A percentile compares a stretch with the other conserved stretches of the same genome.
Evolutionary conservation across 2,888 invertebrate species (phyloP).

Genomic region (Mayetiola destructor): DNA sequence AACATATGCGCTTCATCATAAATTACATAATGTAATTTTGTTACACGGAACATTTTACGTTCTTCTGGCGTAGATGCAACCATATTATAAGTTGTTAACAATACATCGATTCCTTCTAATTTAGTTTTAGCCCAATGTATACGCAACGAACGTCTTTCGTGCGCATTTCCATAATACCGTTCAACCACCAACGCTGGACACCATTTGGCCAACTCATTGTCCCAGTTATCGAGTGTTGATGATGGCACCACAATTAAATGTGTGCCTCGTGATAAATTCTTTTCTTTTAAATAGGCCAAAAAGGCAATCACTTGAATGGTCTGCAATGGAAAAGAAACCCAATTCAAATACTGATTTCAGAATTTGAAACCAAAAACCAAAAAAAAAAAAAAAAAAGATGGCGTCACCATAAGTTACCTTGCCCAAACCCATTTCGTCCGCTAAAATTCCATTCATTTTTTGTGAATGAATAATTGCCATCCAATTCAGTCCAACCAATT

Average conservation of each 20-base stretch:
- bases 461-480: conserved; percentile 75
- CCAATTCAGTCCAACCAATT: conserved; percentile 86
- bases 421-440: conserved; percentile 95
- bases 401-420: conserved; percentile 39
- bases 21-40: conserved; percentile 78
- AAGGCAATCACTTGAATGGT: conserved; percentile 90
- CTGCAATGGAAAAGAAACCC: neutral
- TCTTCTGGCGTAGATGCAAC: conserved; percentile 68
- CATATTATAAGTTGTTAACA: conserved; percentile 60
- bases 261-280: conserved; percentile 54
- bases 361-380: too few relatives aligned
- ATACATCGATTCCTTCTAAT: conserved; percentile 60
- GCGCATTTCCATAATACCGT: conserved; percentile 77
- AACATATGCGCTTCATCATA: conserved; percentile 98
- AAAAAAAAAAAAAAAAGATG: too few relatives aligned
- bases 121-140: conserved; percentile 59
- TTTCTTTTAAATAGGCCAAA: conserved; percentile 74
- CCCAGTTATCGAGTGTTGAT: conserved; percentile 87
- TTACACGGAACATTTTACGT: conserved; percentile 79
- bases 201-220: conserved; percentile 40
- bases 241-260: conserved; percentile 94
- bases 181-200: conserved; percentile 64
- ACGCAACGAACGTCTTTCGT: conserved; percentile 65
- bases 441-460: conserved; percentile 83
- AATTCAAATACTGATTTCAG: neutral